phyloP scores from a whole-genome alignment of 2,888 invertebrate genomes.

The Drosophila planitibia region DNA sequence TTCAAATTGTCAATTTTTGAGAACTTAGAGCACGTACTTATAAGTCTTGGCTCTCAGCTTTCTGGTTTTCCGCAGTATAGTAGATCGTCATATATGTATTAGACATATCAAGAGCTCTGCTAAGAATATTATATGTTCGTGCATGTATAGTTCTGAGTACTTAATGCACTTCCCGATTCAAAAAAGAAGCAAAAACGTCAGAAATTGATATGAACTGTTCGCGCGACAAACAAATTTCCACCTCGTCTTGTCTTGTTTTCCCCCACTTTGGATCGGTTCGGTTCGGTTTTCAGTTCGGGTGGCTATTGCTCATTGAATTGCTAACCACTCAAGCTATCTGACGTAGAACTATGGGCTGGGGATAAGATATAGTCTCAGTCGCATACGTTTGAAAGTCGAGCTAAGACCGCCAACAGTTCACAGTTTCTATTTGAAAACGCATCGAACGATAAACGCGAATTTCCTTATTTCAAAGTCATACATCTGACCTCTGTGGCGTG shows the following conservation, averaged over 20 bases:
- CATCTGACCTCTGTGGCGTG: constrained; percentile 15
- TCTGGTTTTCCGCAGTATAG: neutral
- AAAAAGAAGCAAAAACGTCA: neutral
- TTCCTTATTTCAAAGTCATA: neutral
- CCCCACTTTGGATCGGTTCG: neutral
- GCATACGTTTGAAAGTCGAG: constrained; percentile 70
- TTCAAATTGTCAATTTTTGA: neutral
- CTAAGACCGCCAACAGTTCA: constrained; percentile 49
- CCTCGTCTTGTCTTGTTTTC: neutral
- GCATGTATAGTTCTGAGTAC: neutral
- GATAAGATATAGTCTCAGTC: constrained; percentile 39
- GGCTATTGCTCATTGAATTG: constrained; percentile 11
- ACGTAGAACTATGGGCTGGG: constrained; percentile 20
- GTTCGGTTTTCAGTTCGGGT: constrained; percentile 11
- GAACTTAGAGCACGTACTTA: constrained; percentile 7
- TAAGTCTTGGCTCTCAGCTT: neutral
- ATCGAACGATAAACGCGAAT: constrained; percentile 50
- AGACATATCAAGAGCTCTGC: neutral
- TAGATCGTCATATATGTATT: neutral
- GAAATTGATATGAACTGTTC: constrained; percentile 7
- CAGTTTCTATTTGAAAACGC: constrained; percentile 49
- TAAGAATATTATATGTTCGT: neutral
- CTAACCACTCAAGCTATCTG: constrained; percentile 31
- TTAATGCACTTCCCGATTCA: constrained; percentile 15
- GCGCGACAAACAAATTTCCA: constrained; percentile 23